Evolutionary conservation across 2,113 vertebrate genomes (phyloP).

Genomic region (Triplophysa tibetana): DNA sequence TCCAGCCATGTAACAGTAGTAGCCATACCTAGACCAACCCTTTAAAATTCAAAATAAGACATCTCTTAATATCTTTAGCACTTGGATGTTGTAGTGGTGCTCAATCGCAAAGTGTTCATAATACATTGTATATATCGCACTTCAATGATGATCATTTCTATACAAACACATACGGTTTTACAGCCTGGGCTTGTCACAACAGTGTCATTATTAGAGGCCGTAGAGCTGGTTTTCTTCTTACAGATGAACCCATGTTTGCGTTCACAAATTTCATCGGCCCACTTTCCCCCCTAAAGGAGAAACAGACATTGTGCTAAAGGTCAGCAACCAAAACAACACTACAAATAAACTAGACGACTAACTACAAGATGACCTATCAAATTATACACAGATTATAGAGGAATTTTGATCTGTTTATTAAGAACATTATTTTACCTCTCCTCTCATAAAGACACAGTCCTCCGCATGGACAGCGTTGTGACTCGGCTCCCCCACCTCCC

Average conservation of each 20-base stretch:
- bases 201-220: conserved; percentile 58
- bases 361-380: no score
- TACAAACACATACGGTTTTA: conserved; percentile 75
- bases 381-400: no score
- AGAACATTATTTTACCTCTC: conserved; percentile 74
- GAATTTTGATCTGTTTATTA: background rate
- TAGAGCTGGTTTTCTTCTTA: conserved; percentile 78
- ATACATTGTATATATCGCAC: background rate
- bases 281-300: conserved; percentile 81
- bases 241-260: conserved; percentile 82
- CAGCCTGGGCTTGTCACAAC: conserved; percentile 75
- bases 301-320: background rate
- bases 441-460: conserved; percentile 86
- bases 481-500: conserved; percentile 81
- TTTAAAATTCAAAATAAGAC: conserved; percentile 54
- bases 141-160: background rate
- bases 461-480: conserved; percentile 73
- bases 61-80: background rate
- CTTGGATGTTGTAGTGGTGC: background rate
- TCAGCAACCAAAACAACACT: background rate
- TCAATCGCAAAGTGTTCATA: no score
- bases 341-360: background rate
- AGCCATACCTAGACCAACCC: conserved; percentile 88
- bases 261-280: conserved; percentile 84
- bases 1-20: conserved; percentile 87